Percentiles rank a stretch among this genome's conserved stretches.
Conservation (phyloP, 2,888 invertebrate species). For the Deroplatys truncata region DNA sequence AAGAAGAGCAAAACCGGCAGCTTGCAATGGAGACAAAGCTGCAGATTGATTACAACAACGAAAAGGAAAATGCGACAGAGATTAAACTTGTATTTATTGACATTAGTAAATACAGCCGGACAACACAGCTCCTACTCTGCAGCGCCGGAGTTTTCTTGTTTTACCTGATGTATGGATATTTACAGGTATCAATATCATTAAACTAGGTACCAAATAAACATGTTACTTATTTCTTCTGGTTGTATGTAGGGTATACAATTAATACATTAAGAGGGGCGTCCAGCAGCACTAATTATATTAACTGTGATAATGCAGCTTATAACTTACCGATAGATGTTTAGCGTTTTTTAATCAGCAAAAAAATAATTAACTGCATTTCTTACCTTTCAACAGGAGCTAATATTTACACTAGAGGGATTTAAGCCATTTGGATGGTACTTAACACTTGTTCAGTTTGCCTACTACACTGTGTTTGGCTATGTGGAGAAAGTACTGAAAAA, state of each 20-base stretch:
- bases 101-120: constrained; percentile 60
- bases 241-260: neutral
- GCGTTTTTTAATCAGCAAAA: too few relatives aligned
- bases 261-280: too few relatives aligned
- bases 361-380: too few relatives aligned
- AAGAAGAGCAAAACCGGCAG: neutral
- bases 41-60: neutral
- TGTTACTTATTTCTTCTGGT: neutral
- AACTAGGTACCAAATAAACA: too few relatives aligned
- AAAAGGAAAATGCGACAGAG: constrained; percentile 40
- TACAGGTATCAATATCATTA: constrained; percentile 51
- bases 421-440: constrained; percentile 88
- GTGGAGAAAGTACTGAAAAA: constrained; percentile 63
- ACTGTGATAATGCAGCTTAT: too few relatives aligned
- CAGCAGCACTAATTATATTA: too few relatives aligned
- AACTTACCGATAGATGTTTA: too few relatives aligned
- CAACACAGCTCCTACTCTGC: constrained; percentile 71
- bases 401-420: constrained; percentile 87
- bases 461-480: constrained; percentile 76
- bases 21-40: neutral
- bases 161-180: constrained; percentile 86
- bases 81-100: constrained; percentile 70
- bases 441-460: constrained; percentile 86
- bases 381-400: constrained; percentile 58
- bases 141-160: constrained; percentile 79